Percentiles rank a stretch among this genome's conserved stretches.
phyloP scores from a whole-genome alignment of 2,113 vertebrate species.

The Procapra przewalskii region DNA sequence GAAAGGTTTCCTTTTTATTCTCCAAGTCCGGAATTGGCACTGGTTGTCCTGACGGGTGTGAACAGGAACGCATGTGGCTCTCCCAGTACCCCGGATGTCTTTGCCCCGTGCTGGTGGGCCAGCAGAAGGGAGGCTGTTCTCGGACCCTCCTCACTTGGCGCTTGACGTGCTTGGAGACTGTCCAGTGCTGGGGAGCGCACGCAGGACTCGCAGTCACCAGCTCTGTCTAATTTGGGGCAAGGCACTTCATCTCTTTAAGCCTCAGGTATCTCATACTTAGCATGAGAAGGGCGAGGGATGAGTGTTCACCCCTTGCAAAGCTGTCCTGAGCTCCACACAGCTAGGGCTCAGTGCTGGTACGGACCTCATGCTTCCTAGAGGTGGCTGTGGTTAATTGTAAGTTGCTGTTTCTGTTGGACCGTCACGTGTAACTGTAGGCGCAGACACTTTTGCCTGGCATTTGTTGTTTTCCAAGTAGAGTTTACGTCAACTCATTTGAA shows the following conservation, averaged over 20 bases:
- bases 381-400: fast-evolving
- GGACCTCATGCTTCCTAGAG: not conserved
- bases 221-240: not conserved
- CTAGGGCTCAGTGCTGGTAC: fast-evolving
- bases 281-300: not conserved
- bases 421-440: fast-evolving
- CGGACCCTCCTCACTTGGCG: fast-evolving
- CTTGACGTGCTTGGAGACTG: fast-evolving
- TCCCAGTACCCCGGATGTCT: not conserved
- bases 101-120: too few relatives aligned
- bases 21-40: not conserved
- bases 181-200: not conserved
- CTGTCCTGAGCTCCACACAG: not conserved
- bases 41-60: not conserved
- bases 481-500: not conserved
- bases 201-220: fast-evolving
- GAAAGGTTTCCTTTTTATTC: not conserved
- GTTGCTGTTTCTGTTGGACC: not conserved
- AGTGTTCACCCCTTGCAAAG: not conserved
- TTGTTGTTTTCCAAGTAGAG: not conserved
- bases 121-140: fast-evolving
- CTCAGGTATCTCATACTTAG: not conserved
- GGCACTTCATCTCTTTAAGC: not conserved
- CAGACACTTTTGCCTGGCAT: not conserved
- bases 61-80: not conserved